phyloP scores from a whole-genome alignment of 2,888 invertebrate species.

The Laothoe populi region DNA sequence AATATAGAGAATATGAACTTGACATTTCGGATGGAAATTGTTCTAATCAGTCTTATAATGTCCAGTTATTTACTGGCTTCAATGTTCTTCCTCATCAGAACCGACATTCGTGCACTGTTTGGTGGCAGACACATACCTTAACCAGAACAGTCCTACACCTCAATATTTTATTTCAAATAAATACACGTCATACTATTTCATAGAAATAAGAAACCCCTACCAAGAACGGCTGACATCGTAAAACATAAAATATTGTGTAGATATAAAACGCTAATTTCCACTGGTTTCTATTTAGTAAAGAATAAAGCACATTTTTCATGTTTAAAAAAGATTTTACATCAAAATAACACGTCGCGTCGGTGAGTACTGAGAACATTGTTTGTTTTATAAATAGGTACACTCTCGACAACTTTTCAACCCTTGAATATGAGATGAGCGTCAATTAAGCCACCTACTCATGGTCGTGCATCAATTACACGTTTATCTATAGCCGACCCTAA shows the following conservation, averaged over 20 bases:
- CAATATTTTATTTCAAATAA: too few relatives aligned
- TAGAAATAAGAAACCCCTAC: not conserved
- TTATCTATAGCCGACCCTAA: constrained; percentile 31
- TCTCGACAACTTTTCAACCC: constrained; percentile 65
- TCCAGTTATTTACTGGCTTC: too few relatives aligned
- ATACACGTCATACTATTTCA: too few relatives aligned
- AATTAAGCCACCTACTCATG: constrained; percentile 63
- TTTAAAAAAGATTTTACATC: constrained; percentile 35
- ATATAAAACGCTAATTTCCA: not conserved
- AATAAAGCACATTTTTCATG: constrained; percentile 30
- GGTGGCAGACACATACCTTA: too few relatives aligned
- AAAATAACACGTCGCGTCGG: constrained; percentile 27
- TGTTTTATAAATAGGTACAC: constrained; percentile 62
- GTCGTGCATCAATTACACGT: constrained; percentile 41
- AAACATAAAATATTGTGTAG: not conserved
- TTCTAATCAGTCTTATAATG: too few relatives aligned
- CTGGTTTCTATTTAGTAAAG: constrained; percentile 5
- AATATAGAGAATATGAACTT: too few relatives aligned
- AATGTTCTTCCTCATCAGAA: too few relatives aligned
- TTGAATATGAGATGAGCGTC: constrained; percentile 72
- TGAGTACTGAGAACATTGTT: constrained; percentile 31
- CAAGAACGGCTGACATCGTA: not conserved
- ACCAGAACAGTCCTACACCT: too few relatives aligned
- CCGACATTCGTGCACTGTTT: too few relatives aligned
- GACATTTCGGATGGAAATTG: too few relatives aligned